phyloP scores from a whole-genome alignment of 2,888 invertebrate species.

The Portevinia maculata region DNA sequence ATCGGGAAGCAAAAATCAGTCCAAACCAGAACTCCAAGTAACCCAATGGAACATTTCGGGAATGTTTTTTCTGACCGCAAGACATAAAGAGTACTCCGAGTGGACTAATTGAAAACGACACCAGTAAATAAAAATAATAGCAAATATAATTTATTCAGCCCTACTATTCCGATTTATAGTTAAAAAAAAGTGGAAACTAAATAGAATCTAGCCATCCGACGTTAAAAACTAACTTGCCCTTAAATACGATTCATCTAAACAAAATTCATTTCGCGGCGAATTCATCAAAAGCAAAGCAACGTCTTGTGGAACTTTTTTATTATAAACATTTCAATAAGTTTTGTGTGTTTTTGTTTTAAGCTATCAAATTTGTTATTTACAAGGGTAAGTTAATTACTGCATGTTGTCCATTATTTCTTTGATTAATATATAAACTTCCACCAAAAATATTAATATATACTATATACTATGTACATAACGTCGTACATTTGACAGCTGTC shows the following conservation, averaged over 20 bases:
- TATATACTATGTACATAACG: background rate
- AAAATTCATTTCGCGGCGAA: constrained; percentile 21
- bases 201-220: background rate
- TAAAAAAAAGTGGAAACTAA: background rate
- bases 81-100: too few relatives aligned
- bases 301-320: constrained; percentile 2
- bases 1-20: too few relatives aligned
- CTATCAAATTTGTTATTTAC: background rate
- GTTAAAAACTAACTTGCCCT: constrained; percentile 4
- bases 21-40: too few relatives aligned
- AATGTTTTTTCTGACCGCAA: too few relatives aligned
- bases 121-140: too few relatives aligned
- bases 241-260: background rate
- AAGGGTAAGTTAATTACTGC: constrained; percentile 24
- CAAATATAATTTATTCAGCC: too few relatives aligned
- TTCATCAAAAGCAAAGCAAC: constrained; percentile 24
- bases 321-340: constrained; percentile 26
- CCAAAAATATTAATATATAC: too few relatives aligned
- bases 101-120: too few relatives aligned
- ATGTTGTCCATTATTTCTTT: too few relatives aligned
- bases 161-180: background rate
- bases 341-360: constrained; percentile 1
- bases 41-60: too few relatives aligned
- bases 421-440: too few relatives aligned
- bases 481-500: constrained; percentile 44